Evolutionary conservation across 2,113 vertebrate species (phyloP).

Genomic region (Peucedramus taeniatus): DNA sequence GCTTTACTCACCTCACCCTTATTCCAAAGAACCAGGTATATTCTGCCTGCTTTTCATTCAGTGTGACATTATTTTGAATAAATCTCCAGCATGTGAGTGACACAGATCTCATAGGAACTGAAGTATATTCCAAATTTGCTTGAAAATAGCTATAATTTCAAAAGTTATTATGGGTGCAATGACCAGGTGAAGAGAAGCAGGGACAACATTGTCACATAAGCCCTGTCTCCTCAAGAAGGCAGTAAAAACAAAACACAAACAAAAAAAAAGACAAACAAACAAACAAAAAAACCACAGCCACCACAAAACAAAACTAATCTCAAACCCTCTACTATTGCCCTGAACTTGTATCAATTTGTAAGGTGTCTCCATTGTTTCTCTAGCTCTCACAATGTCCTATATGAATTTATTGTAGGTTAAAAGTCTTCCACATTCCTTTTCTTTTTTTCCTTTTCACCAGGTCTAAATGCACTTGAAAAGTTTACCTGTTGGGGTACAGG

Average conservation of each 20-base stretch:
- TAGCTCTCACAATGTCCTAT: background rate
- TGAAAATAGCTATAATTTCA: background rate
- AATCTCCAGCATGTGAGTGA: background rate
- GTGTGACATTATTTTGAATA: background rate
- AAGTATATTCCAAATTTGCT: background rate
- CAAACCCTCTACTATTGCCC: rapidly evolving
- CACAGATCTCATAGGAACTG: background rate
- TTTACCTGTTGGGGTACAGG: background rate
- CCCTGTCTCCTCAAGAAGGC: background rate
- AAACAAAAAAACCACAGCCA: background rate
- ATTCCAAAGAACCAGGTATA: background rate
- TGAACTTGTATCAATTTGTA: background rate
- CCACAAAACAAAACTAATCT: background rate
- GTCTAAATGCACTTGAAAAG: background rate
- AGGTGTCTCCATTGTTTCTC: background rate
- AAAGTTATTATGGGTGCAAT: background rate
- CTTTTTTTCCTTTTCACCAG: background rate
- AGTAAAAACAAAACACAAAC: background rate
- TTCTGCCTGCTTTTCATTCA: background rate
- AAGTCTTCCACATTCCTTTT: background rate
- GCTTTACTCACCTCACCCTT: background rate
- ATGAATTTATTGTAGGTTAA: background rate
- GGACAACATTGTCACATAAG: background rate
- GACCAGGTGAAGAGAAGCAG: background rate
- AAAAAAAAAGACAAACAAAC: rapidly evolving